A percentile compares a stretch with the other conserved stretches of the same genome.
phyloP scores from a whole-genome alignment of 1,140 invertebrate genomes.

The Tenebrio molitor region DNA sequence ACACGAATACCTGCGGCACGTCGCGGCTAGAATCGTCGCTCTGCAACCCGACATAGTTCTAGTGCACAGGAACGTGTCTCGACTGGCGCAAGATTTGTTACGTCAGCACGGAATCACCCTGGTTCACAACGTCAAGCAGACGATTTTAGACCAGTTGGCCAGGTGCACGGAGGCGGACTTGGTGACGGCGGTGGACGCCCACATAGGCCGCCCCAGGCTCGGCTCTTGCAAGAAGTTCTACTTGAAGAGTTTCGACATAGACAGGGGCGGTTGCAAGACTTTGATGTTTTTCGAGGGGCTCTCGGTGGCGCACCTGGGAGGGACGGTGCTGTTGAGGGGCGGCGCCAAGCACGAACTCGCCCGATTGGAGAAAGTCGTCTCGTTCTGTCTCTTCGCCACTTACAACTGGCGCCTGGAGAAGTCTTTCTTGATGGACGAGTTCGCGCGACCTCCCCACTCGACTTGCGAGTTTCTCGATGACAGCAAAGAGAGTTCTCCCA shows the following conservation, averaged over 20 bases:
- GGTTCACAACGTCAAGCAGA: conserved; percentile 89
- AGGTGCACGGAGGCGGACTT: conserved; percentile 89
- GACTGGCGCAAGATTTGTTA: conserved; percentile 89
- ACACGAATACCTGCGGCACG: conserved; percentile 89
- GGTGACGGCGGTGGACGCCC: conserved; percentile 90
- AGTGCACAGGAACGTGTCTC: conserved; percentile 90
- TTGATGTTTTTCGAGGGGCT: conserved; percentile 96
- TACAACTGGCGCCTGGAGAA: conserved; percentile 95
- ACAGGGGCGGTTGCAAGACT: conserved; percentile 79
- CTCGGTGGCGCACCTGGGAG: conserved; percentile 84
- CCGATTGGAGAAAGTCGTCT: conserved; percentile 85
- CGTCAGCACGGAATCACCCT: conserved; percentile 87
- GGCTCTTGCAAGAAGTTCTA: conserved; percentile 92
- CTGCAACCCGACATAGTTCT: conserved; percentile 90
- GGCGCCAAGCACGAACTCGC: conserved; percentile 81
- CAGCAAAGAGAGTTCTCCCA: conserved; percentile 60
- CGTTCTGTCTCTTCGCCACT: conserved; percentile 86
- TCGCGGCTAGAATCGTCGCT: conserved; percentile 89
- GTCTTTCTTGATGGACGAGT: conserved; percentile 85
- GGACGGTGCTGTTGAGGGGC: conserved; percentile 90
- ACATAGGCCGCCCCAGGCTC: conserved; percentile 85
- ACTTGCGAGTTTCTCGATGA: conserved; percentile 65
- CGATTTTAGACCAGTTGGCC: conserved; percentile 87
- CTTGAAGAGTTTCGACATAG: conserved; percentile 73
- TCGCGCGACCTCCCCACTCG: conserved; percentile 67